Conservation (phyloP, 1,140 invertebrate species). For the Trichonephila inaurata region DNA sequence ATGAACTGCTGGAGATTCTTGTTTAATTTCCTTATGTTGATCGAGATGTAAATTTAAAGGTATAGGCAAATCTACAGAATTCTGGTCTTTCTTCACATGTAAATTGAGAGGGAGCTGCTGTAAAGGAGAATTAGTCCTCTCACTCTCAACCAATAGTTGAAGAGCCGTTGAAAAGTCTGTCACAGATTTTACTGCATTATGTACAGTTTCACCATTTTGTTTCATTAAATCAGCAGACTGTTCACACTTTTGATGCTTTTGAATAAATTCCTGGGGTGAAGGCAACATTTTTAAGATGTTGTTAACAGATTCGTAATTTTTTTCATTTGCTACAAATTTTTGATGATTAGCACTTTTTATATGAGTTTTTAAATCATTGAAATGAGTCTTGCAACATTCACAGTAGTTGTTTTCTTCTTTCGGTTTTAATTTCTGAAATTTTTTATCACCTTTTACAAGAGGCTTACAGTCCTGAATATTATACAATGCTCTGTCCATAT, state of each 20-base stretch:
- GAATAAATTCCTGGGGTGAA: slow-evolving; percentile 68
- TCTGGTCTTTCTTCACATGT: slow-evolving; percentile 22
- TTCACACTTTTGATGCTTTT: slow-evolving; percentile 41
- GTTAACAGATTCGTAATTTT: slow-evolving; percentile 72
- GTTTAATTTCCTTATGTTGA: slow-evolving; percentile 27
- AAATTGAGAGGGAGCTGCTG: not conserved
- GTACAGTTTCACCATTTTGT: not conserved
- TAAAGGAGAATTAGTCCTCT: slow-evolving; percentile 12
- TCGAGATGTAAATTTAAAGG: slow-evolving; percentile 14
- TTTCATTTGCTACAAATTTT: slow-evolving; percentile 65
- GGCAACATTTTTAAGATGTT: slow-evolving; percentile 67
- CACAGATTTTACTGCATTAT: not conserved
- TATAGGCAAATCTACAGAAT: not conserved
- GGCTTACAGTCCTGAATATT: not conserved
- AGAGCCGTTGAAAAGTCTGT: slow-evolving; percentile 12
- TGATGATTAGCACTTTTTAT: slow-evolving; percentile 66
- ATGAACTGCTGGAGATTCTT: not conserved
- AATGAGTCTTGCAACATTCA: slow-evolving; percentile 67
- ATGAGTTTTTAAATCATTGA: slow-evolving; percentile 64
- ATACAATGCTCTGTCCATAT: slow-evolving; percentile 20
- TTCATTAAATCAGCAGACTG: not conserved
- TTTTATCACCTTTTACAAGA: slow-evolving; percentile 21
- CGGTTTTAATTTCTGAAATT: slow-evolving; percentile 54
- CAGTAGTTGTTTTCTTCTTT: slow-evolving; percentile 69
- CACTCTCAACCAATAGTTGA: slow-evolving; percentile 31